Evolutionary conservation across 2,888 invertebrate species (phyloP).

Genomic region (Coecobrya sp.): DNA sequence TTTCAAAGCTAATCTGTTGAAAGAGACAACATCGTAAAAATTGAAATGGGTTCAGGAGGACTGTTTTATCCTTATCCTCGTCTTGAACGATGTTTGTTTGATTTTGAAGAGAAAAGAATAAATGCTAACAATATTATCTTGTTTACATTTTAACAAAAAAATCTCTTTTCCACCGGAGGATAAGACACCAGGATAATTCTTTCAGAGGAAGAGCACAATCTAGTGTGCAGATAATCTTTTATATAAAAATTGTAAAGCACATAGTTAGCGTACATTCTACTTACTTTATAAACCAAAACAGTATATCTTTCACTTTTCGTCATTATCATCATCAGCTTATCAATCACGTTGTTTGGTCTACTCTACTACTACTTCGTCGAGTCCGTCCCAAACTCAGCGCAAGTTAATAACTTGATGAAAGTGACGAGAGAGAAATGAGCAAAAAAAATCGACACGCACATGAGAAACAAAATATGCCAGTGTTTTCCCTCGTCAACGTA

Average conservation of each 20-base stretch:
- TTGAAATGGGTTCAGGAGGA: neutral
- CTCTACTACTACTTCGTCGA: neutral
- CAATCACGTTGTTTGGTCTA: slow-evolving; percentile 20
- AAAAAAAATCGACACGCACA: neutral
- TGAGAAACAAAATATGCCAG: neutral
- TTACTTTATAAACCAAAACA: neutral
- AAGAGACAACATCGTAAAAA: slow-evolving; percentile 26
- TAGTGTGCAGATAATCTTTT: neutral
- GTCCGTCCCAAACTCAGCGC: neutral
- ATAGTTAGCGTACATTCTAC: too few species aligned
- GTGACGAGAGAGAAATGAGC: slow-evolving; percentile 4
- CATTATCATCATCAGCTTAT: slow-evolving; percentile 21
- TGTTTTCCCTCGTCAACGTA: neutral
- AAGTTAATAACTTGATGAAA: slow-evolving; percentile 12
- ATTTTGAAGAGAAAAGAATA: neutral
- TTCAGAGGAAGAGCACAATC: neutral
- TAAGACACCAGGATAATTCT: neutral
- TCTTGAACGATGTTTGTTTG: neutral
- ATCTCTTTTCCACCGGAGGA: neutral
- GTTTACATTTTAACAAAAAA: slow-evolving; percentile 8
- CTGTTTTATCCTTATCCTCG: neutral
- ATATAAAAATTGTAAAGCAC: too few species aligned
- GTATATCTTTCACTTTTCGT: slow-evolving; percentile 10
- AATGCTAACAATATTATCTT: slow-evolving; percentile 4
- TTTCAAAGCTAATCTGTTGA: neutral